Conservation (phyloP, 2,113 vertebrate species). For the Eudyptes chrysolophus region DNA sequence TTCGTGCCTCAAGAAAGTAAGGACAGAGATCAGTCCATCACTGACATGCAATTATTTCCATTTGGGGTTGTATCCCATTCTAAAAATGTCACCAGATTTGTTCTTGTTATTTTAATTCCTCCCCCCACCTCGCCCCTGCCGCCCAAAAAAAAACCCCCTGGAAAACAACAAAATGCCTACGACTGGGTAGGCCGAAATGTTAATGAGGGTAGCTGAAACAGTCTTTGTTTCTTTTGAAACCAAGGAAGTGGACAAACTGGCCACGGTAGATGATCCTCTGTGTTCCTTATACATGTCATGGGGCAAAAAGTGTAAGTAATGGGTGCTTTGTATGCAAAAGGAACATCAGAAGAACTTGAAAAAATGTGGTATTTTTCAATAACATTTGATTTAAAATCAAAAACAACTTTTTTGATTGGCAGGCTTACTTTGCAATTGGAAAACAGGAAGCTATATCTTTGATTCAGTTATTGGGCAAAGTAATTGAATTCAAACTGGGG, state of each 20-base stretch:
- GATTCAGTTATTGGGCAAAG: background rate
- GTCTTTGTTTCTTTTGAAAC: background rate
- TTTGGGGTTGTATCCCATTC: background rate
- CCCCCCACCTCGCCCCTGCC: accelerated
- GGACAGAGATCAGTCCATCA: background rate
- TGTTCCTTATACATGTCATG: background rate
- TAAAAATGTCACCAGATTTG: background rate
- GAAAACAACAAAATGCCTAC: background rate
- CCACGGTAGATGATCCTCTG: background rate
- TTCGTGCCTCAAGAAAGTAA: background rate
- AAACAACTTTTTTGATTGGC: background rate
- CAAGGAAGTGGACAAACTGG: background rate
- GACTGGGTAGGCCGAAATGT: background rate
- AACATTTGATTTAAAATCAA: background rate
- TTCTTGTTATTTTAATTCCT: background rate
- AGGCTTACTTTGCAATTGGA: background rate
- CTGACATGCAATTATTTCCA: background rate
- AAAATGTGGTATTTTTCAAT: background rate
- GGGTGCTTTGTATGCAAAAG: background rate
- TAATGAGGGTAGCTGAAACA: background rate
- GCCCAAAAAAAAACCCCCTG: background rate
- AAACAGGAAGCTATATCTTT: background rate
- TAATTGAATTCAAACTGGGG: background rate
- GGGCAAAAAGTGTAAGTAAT: background rate
- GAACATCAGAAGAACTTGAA: background rate